Conservation (phyloP, 2,113 vertebrate genomes). For the Plecturocebus donacophilus region DNA sequence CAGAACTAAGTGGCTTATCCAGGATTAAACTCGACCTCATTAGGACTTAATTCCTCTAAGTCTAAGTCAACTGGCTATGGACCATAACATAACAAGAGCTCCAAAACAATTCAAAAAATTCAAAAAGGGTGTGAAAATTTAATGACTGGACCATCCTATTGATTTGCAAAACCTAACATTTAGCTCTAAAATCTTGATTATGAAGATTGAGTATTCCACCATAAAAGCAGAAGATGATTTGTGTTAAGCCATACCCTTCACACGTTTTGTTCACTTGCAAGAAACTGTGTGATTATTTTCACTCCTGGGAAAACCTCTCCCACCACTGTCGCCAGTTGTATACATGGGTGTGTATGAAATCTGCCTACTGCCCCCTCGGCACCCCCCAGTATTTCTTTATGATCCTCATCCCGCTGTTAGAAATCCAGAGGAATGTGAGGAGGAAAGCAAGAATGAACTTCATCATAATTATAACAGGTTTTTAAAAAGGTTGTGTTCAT, state of each 20-base stretch:
- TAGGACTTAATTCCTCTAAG: background rate
- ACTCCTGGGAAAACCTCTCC: background rate
- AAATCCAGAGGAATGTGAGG: background rate
- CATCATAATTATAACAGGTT: background rate
- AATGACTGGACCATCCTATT: background rate
- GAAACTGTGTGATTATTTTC: background rate
- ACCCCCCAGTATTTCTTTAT: background rate
- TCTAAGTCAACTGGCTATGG: background rate
- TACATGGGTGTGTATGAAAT: background rate
- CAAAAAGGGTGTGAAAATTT: background rate
- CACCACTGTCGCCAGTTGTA: background rate
- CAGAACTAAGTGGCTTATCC: conserved; percentile 21
- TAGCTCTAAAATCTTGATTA: background rate
- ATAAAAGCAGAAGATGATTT: background rate
- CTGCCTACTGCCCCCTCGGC: background rate
- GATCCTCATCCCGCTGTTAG: background rate
- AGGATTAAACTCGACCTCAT: conserved; percentile 25
- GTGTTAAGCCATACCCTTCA: background rate
- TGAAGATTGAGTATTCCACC: background rate
- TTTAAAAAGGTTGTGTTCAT: background rate
- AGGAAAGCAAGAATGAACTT: background rate
- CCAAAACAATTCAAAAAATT: background rate
- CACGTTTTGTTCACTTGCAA: background rate
- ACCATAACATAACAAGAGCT: background rate
- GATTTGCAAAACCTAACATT: background rate